Base-by-base conservation (phyloP, 2,797 vertebrate species). In the Gallinago stenura region DNA sequence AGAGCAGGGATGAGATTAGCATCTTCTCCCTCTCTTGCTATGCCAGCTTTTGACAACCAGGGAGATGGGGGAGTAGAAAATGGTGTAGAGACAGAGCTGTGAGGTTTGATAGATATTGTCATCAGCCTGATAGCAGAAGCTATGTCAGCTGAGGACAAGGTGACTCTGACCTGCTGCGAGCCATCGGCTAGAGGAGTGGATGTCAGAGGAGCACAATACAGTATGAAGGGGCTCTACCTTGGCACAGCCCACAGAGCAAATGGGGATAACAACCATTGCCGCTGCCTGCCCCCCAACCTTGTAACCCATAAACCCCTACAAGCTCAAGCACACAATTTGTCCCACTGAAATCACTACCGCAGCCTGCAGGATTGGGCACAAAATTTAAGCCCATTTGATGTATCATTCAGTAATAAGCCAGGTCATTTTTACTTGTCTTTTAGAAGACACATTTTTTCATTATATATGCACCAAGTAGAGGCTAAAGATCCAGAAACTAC, bases 401-500 rank as follows among this genome's bases (percentile, higher is more conserved):
- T 75, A 31, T 89, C 48, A 15, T 31, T 89, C 71, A 22, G 53
- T 22, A 68, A 64, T 24, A 75, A 89, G 43, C 10, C 57, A 69
- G 50, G 77, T 53, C 2, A 0, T 13, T 96, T 82, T 86, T 53
- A 72, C 71, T 57, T 35, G 65, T 46, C 57, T 92, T 89, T 90
- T 77, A 76, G 79, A 89, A 91, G 83, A 78, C 69, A 79, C 17
- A 3, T 60, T 46, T 75, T 87, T 91, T 80, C 86, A 82, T 80
- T 92, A 60, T 70, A 75, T 70, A 87, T 41, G 50, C 65, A 79
- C 65, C 31, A 65, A 69, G 33, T 48, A 69, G 87, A 93, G 72
- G 85, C 90, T 93, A 87, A 93, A 87, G 92, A 92, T 58, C 90
- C 80, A 95, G 87, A 89, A 89, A 91, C 89, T 50, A 57, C 3